phyloP scores from a whole-genome alignment of 2,888 invertebrate genomes.

The Sthenelais limicola region DNA sequence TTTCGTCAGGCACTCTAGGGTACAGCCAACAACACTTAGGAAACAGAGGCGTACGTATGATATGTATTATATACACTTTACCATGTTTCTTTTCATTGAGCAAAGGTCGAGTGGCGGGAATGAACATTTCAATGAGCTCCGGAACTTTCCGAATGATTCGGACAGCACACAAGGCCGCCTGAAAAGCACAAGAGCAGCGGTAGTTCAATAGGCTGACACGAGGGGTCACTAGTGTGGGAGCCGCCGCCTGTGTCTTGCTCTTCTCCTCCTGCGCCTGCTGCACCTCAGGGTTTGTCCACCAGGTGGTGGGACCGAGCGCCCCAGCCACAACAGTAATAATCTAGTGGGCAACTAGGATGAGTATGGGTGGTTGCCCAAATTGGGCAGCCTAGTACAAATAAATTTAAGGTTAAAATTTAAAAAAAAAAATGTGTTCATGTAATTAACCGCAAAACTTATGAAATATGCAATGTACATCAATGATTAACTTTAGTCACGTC shows the following conservation, averaged over 20 bases:
- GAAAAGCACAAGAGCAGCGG: constrained; percentile 40
- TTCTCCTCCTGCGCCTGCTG: neutral
- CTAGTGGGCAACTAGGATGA: too few relatives aligned
- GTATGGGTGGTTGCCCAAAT: too few relatives aligned
- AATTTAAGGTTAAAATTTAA: too few relatives aligned
- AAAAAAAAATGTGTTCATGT: too few relatives aligned
- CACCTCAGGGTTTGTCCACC: constrained; percentile 7
- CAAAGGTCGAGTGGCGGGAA: constrained; percentile 95
- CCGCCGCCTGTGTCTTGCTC: constrained; percentile 7
- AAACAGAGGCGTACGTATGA: too few relatives aligned
- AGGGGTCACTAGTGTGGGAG: neutral
- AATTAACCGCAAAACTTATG: too few relatives aligned
- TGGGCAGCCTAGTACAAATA: too few relatives aligned
- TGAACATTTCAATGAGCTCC: constrained; percentile 98
- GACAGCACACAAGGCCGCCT: constrained; percentile 84
- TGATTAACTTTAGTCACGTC: too few relatives aligned
- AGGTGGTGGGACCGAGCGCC: neutral
- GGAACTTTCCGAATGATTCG: constrained; percentile 96
- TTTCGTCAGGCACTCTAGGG: too few relatives aligned
- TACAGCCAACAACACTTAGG: too few relatives aligned
- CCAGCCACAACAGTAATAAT: neutral
- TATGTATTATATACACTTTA: too few relatives aligned
- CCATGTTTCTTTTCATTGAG: constrained; percentile 99
- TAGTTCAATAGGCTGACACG: constrained; percentile 18
- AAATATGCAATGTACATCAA: too few relatives aligned